Conservation (phyloP, 1,140 invertebrate species). For the Frieseomelitta varia region DNA sequence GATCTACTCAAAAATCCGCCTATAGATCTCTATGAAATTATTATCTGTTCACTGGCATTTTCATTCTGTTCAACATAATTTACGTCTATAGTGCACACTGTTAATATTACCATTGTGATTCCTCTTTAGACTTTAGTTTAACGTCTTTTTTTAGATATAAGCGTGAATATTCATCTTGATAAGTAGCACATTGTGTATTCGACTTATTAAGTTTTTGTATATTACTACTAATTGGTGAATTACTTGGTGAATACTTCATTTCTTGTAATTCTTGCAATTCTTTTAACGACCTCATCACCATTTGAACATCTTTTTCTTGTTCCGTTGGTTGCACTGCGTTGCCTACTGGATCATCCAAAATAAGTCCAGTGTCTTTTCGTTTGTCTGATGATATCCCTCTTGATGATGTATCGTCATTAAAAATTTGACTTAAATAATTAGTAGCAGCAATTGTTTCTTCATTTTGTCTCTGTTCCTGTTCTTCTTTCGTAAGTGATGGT, state of each 20-base stretch:
- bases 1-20: slow-evolving; percentile 52
- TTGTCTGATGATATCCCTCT: slow-evolving; percentile 60
- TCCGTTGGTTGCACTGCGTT: slow-evolving; percentile 66
- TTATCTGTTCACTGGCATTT: slow-evolving; percentile 40
- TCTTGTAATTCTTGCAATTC: slow-evolving; percentile 76
- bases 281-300: slow-evolving; percentile 77
- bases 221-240: slow-evolving; percentile 69
- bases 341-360: slow-evolving; percentile 61
- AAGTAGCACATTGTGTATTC: slow-evolving; percentile 68
- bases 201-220: slow-evolving; percentile 71
- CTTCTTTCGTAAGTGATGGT: slow-evolving; percentile 69
- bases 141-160: slow-evolving; percentile 77
- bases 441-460: slow-evolving; percentile 81
- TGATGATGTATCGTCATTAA: slow-evolving; percentile 75
- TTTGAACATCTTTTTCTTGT: slow-evolving; percentile 77
- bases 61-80: slow-evolving; percentile 30
- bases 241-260: slow-evolving; percentile 74
- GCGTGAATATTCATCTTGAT: slow-evolving; percentile 74
- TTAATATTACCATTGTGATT: slow-evolving; percentile 73
- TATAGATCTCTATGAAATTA: slow-evolving; percentile 50
- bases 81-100: slow-evolving; percentile 25
- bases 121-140: slow-evolving; percentile 75
- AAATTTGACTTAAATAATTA: slow-evolving; percentile 81
- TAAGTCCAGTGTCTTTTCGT: slow-evolving; percentile 62
- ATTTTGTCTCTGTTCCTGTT: slow-evolving; percentile 78